These are phyloP conservation scores for Penaeus chinensis DNA, from an alignment of 1,140 invertebrate species.

Conservation along the genomic window DNA sequence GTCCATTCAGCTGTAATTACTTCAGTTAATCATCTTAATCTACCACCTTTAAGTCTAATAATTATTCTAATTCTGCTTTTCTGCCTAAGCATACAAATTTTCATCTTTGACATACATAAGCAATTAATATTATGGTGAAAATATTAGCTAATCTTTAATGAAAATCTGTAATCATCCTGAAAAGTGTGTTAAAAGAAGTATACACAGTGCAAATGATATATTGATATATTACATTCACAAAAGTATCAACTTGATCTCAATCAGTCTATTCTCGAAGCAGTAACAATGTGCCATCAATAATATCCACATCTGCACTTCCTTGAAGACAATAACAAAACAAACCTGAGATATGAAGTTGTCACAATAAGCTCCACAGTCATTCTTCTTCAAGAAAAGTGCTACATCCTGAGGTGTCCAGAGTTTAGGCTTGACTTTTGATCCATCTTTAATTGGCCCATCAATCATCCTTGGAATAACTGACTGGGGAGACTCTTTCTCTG, in stretches of 20 bases:
- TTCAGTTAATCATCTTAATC: not conserved
- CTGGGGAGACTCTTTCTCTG: conserved; percentile 24
- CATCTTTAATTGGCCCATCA: conserved; percentile 54
- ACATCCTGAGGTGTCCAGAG: conserved; percentile 88
- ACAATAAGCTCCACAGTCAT: conserved; percentile 90
- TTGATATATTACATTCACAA: not conserved
- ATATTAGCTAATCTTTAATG: no score
- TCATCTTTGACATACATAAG: no score
- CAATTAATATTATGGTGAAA: no score
- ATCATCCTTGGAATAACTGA: conserved; percentile 54
- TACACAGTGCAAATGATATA: not conserved
- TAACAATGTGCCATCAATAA: not conserved
- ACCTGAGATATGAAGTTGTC: conserved; percentile 84
- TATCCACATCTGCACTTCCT: no score
- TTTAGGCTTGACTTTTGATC: conserved; percentile 70
- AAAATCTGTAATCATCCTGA: no score
- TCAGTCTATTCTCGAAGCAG: no score
- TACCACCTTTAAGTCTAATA: no score
- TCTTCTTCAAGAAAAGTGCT: conserved; percentile 85
- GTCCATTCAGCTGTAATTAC: conserved; percentile 20
- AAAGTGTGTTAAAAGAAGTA: no score
- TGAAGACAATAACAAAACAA: conserved; percentile 60
- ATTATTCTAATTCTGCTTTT: not conserved
- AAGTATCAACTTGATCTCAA: no score
- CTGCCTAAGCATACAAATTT: no score